phyloP scores from a whole-genome alignment of 2,888 invertebrate genomes.

The Bibio marci region DNA sequence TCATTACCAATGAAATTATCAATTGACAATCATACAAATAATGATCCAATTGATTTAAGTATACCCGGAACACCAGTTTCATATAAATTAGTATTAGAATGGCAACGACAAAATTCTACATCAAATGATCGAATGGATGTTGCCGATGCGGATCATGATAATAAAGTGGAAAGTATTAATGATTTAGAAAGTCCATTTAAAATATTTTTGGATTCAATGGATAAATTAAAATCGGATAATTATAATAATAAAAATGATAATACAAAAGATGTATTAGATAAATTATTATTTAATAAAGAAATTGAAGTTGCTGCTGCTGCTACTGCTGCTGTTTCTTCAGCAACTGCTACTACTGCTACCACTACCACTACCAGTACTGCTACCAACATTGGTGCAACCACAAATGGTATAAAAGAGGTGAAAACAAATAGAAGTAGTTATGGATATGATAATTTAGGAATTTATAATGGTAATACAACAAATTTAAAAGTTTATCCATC shows the following conservation, averaged over 20 bases:
- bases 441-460: slow-evolving; percentile 5
- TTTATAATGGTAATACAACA: slow-evolving; percentile 2
- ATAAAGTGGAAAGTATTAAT: not conserved
- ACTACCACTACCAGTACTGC: too few relatives aligned
- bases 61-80: slow-evolving; percentile 8
- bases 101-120: not conserved
- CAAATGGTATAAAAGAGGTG: too few relatives aligned
- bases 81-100: slow-evolving; percentile 2
- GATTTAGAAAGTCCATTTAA: not conserved
- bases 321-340: too few relatives aligned
- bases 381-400: too few relatives aligned
- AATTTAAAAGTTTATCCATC: slow-evolving; percentile 2
- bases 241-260: not conserved
- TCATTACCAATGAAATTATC: slow-evolving; percentile 1
- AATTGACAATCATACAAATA: not conserved
- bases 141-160: slow-evolving; percentile 3
- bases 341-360: too few relatives aligned
- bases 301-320: not conserved
- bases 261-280: not conserved
- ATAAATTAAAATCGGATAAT: slow-evolving; percentile 2
- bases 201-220: slow-evolving; percentile 4
- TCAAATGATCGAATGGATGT: not conserved
- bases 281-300: not conserved
- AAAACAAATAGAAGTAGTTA: not conserved
- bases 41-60: slow-evolving; percentile 4